Conservation (phyloP, 2,888 invertebrate genomes). For the Eupeodes luniger region DNA sequence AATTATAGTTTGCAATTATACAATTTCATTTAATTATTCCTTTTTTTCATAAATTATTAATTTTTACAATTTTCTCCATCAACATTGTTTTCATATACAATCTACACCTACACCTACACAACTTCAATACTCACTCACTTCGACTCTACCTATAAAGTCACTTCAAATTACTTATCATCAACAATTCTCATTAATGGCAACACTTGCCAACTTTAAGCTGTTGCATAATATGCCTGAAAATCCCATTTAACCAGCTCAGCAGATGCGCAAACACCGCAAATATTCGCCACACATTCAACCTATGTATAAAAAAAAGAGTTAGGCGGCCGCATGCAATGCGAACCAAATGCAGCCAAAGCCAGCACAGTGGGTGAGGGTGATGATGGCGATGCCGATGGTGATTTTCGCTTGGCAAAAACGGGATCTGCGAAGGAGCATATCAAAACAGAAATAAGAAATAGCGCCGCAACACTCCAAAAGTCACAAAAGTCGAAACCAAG, state of each 20-base stretch:
- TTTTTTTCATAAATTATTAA: background rate
- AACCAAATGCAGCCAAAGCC: background rate
- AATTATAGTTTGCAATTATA: no score
- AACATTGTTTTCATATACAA: no score
- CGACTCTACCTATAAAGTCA: background rate
- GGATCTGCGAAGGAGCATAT: conserved; percentile 68
- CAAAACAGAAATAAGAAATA: conserved; percentile 74
- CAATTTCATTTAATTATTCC: no score
- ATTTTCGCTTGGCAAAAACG: conserved; percentile 44
- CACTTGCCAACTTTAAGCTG: conserved; percentile 45
- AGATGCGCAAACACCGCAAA: conserved; percentile 66
- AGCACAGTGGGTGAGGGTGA: conserved; percentile 17
- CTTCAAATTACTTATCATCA: conserved; percentile 1
- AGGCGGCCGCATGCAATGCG: conserved; percentile 3
- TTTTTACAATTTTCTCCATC: background rate
- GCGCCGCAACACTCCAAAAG: conserved; percentile 66
- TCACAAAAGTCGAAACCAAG: conserved; percentile 29
- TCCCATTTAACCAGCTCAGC: conserved; percentile 68
- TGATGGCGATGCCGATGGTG: background rate
- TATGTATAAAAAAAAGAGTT: background rate
- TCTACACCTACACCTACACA: no score
- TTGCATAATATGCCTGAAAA: conserved; percentile 67
- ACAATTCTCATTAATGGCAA: conserved; percentile 40
- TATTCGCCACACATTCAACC: conserved; percentile 60
- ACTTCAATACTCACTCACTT: background rate